Base-by-base conservation (phyloP, 2,888 invertebrate genomes). In the Chymomyza fuscimana region DNA sequence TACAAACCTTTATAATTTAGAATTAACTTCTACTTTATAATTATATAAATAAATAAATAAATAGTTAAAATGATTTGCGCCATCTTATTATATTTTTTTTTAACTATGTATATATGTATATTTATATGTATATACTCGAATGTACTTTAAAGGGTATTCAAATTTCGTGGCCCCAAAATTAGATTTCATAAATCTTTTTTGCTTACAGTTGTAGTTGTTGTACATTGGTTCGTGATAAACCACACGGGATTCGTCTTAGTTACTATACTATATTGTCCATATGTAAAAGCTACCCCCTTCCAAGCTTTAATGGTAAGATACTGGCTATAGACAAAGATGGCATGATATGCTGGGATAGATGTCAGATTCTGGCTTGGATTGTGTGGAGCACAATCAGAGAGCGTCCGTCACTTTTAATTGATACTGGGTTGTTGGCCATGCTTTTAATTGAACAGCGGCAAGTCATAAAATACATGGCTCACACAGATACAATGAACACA, bases 401-500 rank as follows among this genome's bases (percentile, higher is more conserved):
- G 76, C 68, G 69, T 61, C 72, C 76, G 50, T 65, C 69, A 71
- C 76, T 76, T 76, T 87, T 87, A 80, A 82, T 82, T 82, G 87
- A 82, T 82, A 80, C 81, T 46, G 40, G 4, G 40, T 12, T 80
- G 82, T 74, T 70, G 76, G 74, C 69, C 78, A 76, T 76, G 82
- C 80, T 78, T 87, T 87, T 87, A 87, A 82, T 82, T 82, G 76
- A 84, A 86, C 81, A 72, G 83, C 67, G 86, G 74, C 78, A 73
- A 78, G 65, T 72, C 78, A 82, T 82, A 74, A 80, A 68, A 69
- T 74, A 80, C 40, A 46, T 12, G 40, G 40, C 40, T 1, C 54
- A 54, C 54, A 54, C 54, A 63, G 66, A 67, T 72, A 72, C 51
- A 76, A 71, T 51, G 51, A 15, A 51, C 54, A 54, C 19, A 54